Base-by-base conservation (phyloP, 2,888 invertebrate genomes). In the Melanargia galathea region DNA sequence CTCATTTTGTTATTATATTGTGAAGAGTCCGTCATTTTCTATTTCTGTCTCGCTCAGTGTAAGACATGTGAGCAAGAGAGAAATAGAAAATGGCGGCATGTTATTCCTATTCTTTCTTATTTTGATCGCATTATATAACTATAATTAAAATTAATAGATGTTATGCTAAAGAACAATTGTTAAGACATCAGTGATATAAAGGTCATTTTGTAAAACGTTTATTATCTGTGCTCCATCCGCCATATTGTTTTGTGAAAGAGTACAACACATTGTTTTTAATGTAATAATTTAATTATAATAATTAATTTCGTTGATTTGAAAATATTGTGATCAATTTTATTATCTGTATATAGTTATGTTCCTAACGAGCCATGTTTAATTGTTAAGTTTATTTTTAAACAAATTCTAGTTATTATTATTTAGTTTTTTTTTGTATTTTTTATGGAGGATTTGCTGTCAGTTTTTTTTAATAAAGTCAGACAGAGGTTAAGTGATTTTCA, bases 291-390 rank as follows among this genome's bases (percentile, higher is more conserved):
- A 16, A 68, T 70, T 71, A 30, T 30, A 30, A 68, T 69, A 67
- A 68, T 70, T 70, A 63, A 64, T 70, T 71, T 68, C 66, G 70
- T 69, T 72, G 68, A 67, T 71, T 69, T 62, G 63, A 68, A 61
- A 62, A 60, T 68, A 69, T 66, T 70, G 74, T 75, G 74, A 74
- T 73, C 67, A 52, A 57, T 67, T 72, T 71, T 70, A 69, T 74
- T 70, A 69, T 73, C 69, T 75, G 74, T 73, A 73, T 62, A 73
- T 73, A 74, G 71, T 71, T 73, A 69, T 70, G 73, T 74, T 73
- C 70, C 71, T 71, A 71, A 68, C 66, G 66, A 68, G 74, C 73
- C 74, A 75, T 75, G 71, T 72, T 73, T 71, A 73, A 71, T 71
- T 73, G 73, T 74, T 73, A 73, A 70, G 73, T 74, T 74, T 74